Evolutionary conservation across 2,113 vertebrate species (phyloP).

Genomic region (Antechinus stuartii): DNA sequence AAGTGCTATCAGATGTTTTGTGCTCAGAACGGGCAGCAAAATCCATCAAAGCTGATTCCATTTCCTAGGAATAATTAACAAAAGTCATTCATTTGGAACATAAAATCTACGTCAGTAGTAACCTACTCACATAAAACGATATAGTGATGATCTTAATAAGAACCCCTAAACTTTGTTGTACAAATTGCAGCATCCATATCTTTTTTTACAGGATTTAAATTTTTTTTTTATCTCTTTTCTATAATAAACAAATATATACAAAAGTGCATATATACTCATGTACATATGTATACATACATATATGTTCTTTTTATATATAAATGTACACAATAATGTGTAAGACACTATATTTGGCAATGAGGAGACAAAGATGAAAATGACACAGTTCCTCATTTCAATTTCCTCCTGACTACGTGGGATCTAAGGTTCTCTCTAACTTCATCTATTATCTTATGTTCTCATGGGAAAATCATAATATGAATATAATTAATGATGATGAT

Average conservation of each 20-base stretch:
- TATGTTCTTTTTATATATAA: no score
- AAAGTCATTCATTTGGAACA: background rate
- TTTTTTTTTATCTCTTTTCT: background rate
- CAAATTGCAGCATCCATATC: background rate
- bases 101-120: background rate
- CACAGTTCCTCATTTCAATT: background rate
- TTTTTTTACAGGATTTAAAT: background rate
- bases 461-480: background rate
- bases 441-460: background rate
- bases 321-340: background rate
- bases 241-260: background rate
- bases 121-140: background rate
- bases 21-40: conserved; percentile 84
- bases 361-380: background rate
- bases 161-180: background rate
- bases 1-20: conserved; percentile 86
- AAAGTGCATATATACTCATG: background rate
- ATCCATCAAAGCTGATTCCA: conserved; percentile 66
- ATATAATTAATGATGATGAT: background rate
- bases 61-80: conserved; percentile 77
- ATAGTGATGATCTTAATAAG: background rate
- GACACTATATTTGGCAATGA: background rate
- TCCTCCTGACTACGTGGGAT: background rate
- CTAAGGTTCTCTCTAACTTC: background rate
- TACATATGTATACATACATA: background rate